Base-by-base conservation (phyloP, 1,140 invertebrate species). In the Calephelis nemesis region DNA sequence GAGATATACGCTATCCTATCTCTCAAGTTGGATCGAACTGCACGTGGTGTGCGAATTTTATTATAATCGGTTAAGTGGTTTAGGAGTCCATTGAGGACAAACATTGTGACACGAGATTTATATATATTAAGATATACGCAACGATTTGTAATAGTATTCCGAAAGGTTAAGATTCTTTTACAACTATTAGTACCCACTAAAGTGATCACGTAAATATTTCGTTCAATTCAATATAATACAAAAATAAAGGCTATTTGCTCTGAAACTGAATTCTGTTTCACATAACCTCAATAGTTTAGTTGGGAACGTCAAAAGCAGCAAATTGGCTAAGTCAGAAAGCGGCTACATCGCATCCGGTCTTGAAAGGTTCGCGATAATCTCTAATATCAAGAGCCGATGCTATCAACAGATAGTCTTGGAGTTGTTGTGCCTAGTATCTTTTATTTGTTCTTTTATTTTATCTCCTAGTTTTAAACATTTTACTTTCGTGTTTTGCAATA, bases 251-350 rank as follows among this genome's bases (percentile, higher is more conserved):
- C 52, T 39, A 58, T 58, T 39, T 15, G 15, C 10, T 58, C 30
- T 58, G 52, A 30, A 58, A 39, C 15, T 39, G 19, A 58, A 19
- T 58, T 54, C 50, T 30, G 50, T 70, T 70, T 70, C 63, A 65
- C 65, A 65, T 70, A 66, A 70, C 67, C 65, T 62, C 68, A 67
- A 73, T 67, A 68, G 64, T 49, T 64, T 60, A 68, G 62, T 70
- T 70, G 62, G 47, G 63, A 63, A 60, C 66, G 72, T 69, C 72
- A 70, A 66, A 50, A 67, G 52, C 62, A 67, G 68, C 63, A 70
- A 70, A 73, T 70, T 73, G 72, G 68, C 63, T 50, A 67, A 63
- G 68, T 66, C 65, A 47, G 65, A 60, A 64, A 66, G 62, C 62
- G 62, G 13, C 47, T 63, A n/a, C 62, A 63, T 47, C 45, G 71